Base-by-base conservation (phyloP, 2,113 vertebrate genomes). In the Hippocampus barbouri region DNA sequence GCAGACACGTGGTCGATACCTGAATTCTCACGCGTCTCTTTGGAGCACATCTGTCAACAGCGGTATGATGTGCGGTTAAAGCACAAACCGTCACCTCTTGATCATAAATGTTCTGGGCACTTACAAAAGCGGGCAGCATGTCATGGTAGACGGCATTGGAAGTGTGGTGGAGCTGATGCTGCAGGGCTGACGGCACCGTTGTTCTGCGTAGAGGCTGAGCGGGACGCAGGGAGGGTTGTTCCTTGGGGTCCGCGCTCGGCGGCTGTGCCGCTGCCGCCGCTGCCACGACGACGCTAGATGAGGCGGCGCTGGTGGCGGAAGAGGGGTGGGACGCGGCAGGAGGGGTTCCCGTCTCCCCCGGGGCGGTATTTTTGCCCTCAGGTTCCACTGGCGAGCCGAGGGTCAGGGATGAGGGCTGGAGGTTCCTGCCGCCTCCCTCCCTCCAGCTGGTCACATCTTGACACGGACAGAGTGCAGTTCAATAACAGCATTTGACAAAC, bases 391-490 rank as follows among this genome's bases (percentile, higher is more conserved):
- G 94, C 87, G 94, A 91, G 90, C 93, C 86, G 74, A 93, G 91
- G 88, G 95, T 93, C 90, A 95, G 92, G 72, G 91, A 88, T 57
- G 93, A 91, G 90, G 96, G 94, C 84, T 95, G 93, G 78, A 98
- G 95, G 91, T 94, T 97, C 93, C 97, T 95, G 93, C 97, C 96
- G 90, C 97, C 97, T 88, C 97, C 97, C 94, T 99, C 97, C 95
- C 97, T 96, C 97, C 97, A 99, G 91, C 97, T 99, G 8, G 97
- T 97, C 86, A 99, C 97, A 92, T 99, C 97, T 99, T 86, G 27
- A 79, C 41, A 43, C 38, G 64, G 56, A 62, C 43, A 70, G 69
- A 51, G 25, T 12, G 43, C 40, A 47, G 43, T 40, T 68, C 4
- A 67, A 0, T 43, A 51, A 69, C 0, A 49, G 10, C 6, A 21